These are phyloP conservation scores for Tigriopus japonicus DNA, from an alignment of 1,140 invertebrate species.

Conservation along the genomic window DNA sequence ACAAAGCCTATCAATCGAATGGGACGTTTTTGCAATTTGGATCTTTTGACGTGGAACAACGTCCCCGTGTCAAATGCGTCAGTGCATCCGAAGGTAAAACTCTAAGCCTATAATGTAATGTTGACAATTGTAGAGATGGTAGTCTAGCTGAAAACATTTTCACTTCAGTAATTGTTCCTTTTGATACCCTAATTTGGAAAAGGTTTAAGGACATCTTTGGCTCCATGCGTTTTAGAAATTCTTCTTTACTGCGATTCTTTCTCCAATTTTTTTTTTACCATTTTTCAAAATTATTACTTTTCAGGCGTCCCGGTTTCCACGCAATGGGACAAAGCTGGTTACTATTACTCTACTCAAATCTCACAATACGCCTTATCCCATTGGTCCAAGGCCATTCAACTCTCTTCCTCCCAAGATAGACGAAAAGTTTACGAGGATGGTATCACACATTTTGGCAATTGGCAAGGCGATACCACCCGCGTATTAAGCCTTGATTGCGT, in stretches of 20 bases:
- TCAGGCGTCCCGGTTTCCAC: constrained; percentile 41
- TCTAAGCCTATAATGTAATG: too few species aligned
- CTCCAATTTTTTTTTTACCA: constrained; percentile 24
- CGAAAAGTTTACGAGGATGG: not conserved
- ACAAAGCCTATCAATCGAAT: constrained; percentile 47
- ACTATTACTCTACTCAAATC: constrained; percentile 96
- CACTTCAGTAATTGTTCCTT: too few species aligned
- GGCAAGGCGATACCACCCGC: constrained; percentile 46
- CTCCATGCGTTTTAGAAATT: too few species aligned
- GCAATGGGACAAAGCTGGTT: constrained; percentile 47
- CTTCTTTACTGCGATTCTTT: too few species aligned
- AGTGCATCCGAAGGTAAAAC: constrained; percentile 35
- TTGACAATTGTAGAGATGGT: too few species aligned
- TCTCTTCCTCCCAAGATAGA: constrained; percentile 12
- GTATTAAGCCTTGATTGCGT: constrained; percentile 19
- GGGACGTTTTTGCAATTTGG: constrained; percentile 58
- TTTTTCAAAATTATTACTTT: too few species aligned
- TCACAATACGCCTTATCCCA: constrained; percentile 93
- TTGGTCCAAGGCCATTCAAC: constrained; percentile 62
- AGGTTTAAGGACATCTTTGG: too few species aligned
- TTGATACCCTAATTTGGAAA: too few species aligned
- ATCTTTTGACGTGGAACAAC: constrained; percentile 80
- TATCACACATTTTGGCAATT: constrained; percentile 27
- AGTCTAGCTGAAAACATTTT: too few species aligned
- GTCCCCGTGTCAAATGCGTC: constrained; percentile 87